Evolutionary conservation across 2,888 invertebrate species (phyloP).

Genomic region (Xylocampa areola): DNA sequence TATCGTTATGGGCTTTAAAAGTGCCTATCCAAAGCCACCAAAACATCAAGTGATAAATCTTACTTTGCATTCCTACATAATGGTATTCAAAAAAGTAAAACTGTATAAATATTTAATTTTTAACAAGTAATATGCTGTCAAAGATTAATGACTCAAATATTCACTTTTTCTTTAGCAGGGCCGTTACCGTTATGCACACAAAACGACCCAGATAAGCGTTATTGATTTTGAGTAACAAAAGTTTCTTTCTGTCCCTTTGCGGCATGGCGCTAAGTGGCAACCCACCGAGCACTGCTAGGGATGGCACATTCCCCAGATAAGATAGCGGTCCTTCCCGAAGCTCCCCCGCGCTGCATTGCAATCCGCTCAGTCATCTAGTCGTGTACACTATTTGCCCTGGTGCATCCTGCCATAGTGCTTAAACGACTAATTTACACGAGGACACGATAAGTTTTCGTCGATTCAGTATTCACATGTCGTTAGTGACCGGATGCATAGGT

Average conservation of each 20-base stretch:
- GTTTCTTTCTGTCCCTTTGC: conserved; percentile 74
- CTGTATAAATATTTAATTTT: conserved; percentile 61
- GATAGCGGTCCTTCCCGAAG: conserved; percentile 70
- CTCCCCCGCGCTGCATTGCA: conserved; percentile 74
- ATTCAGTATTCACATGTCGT: conserved; percentile 34
- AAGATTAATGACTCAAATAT: conserved; percentile 75
- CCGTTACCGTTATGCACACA: conserved; percentile 77
- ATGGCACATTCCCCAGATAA: conserved; percentile 87
- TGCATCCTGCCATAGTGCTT: conserved; percentile 61
- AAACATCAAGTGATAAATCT: conserved; percentile 60
- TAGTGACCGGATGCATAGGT: conserved; percentile 50
- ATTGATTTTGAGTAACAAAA: conserved; percentile 83
- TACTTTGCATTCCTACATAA: conserved; percentile 66
- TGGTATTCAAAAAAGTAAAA: conserved; percentile 54
- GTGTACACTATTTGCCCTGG: conserved; percentile 49
- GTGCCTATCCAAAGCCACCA: conserved; percentile 53
- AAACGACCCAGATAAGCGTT: conserved; percentile 76
- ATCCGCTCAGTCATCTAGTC: conserved; percentile 77
- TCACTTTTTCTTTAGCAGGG: conserved; percentile 66
- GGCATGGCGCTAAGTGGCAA: conserved; percentile 81
- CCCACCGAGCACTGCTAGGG: conserved; percentile 75
- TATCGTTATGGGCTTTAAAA: too few species aligned
- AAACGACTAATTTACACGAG: conserved; percentile 43
- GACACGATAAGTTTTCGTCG: conserved; percentile 43
- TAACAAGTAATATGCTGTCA: conserved; percentile 60